These are phyloP conservation scores for Notoglanidium macrostoma DNA, from an alignment of 2,797 vertebrate genomes.

Conservation along the genomic window DNA sequence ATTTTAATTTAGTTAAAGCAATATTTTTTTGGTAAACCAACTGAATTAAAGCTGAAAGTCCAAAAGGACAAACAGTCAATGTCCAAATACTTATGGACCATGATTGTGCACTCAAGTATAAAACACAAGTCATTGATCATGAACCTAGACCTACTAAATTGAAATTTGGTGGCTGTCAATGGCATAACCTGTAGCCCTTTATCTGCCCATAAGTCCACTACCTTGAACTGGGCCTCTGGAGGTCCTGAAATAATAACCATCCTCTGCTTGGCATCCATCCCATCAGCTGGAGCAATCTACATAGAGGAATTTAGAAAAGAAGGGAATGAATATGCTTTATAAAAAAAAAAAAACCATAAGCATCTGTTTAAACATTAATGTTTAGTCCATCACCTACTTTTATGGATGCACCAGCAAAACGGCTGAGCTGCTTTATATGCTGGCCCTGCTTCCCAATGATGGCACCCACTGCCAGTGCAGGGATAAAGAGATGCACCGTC, in stretches of 20 bases:
- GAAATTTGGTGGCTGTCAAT: neutral
- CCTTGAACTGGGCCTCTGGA: constrained; percentile 99
- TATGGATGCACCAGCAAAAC: constrained; percentile 96
- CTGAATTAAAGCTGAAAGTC: neutral
- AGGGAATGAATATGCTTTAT: neutral
- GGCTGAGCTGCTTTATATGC: constrained; percentile 98
- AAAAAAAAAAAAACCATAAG: neutral
- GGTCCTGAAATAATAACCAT: constrained; percentile 97
- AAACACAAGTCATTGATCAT: neutral
- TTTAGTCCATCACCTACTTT: constrained; percentile 78
- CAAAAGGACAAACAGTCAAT: neutral
- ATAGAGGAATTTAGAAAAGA: constrained; percentile 2
- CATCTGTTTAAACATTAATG: neutral
- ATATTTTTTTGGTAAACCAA: neutral
- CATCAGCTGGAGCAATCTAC: constrained; percentile 96
- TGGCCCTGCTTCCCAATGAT: constrained; percentile 99
- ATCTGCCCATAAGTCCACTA: constrained; percentile 58
- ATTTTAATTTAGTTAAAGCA: neutral
- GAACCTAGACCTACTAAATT: neutral
- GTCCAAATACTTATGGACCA: neutral
- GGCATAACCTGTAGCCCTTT: neutral
- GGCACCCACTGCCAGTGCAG: constrained; percentile 93
- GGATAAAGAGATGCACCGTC: constrained; percentile 97
- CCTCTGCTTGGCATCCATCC: constrained; percentile 91
- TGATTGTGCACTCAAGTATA: neutral